Conservation (phyloP, 2,888 invertebrate species). For the Argyresthia goedartella region DNA sequence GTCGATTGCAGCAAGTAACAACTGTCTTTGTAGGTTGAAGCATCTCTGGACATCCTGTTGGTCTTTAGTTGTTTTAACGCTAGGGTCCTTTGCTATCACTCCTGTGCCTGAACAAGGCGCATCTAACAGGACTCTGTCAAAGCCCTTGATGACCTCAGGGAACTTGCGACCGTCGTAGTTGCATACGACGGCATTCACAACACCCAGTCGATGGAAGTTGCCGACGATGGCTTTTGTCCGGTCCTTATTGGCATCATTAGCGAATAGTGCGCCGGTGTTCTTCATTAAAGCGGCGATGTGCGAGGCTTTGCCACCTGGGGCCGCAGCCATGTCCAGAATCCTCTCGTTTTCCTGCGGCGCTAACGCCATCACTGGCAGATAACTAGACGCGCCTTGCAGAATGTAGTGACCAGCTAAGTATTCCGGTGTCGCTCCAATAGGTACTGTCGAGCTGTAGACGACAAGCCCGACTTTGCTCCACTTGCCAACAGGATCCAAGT, state of each 20-base stretch:
- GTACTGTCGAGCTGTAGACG: constrained; percentile 95
- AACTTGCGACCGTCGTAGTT: constrained; percentile 92
- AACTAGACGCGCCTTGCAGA: constrained; percentile 95
- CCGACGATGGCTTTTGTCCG: constrained; percentile 93
- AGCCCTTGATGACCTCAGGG: constrained; percentile 87
- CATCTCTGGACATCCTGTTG: constrained; percentile 91
- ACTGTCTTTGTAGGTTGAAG: constrained; percentile 91
- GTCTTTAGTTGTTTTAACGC: constrained; percentile 94
- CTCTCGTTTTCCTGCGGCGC: constrained; percentile 96
- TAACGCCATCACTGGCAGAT: constrained; percentile 97
- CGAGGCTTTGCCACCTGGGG: constrained; percentile 98
- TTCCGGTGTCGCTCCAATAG: constrained; percentile 98
- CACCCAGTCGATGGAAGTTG: constrained; percentile 96
- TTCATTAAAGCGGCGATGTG: constrained; percentile 99
- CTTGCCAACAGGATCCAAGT: constrained; percentile 97
- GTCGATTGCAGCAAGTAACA: constrained; percentile 97
- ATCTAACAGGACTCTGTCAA: constrained; percentile 95
- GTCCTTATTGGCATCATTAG: constrained; percentile 94
- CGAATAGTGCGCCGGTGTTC: constrained; percentile 95
- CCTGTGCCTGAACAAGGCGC: constrained; percentile 99
- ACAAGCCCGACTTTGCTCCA: constrained; percentile 99
- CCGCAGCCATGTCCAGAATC: constrained; percentile 96
- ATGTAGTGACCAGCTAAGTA: constrained; percentile 99
- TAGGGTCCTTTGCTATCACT: constrained; percentile 96
- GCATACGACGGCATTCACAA: constrained; percentile 92